These are phyloP conservation scores for Esox masquinongy DNA, from an alignment of 2,797 vertebrate genomes.

Conservation along the genomic window DNA sequence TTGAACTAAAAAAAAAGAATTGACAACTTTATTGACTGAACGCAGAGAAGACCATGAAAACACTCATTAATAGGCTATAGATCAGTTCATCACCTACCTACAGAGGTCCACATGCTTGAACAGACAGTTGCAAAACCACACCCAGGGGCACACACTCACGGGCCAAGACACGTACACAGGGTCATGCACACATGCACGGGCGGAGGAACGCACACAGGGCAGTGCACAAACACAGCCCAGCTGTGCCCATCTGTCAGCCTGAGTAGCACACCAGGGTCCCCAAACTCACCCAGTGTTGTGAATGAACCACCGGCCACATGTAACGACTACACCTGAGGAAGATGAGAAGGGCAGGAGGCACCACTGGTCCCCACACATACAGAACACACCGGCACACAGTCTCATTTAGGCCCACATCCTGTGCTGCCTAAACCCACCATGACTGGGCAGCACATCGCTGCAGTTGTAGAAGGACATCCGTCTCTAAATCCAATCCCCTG, in stretches of 20 bases:
- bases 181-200: no score
- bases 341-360: not conserved
- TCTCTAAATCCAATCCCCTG: not conserved
- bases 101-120: not conserved
- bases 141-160: conserved; percentile 12
- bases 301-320: not conserved
- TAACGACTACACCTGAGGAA: no score
- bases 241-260: not conserved
- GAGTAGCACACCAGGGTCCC: not conserved
- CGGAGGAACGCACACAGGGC: not conserved
- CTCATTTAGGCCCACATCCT: not conserved
- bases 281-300: not conserved
- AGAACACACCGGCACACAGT: conserved; percentile 25
- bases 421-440: conserved; percentile 22
- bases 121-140: conserved; percentile 17
- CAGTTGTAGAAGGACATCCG: not conserved
- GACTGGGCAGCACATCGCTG: not conserved
- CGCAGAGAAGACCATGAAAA: no score
- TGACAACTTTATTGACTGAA: no score
- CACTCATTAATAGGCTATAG: conserved; percentile 15
- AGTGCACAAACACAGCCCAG: not conserved
- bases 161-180: not conserved
- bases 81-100: conserved; percentile 18
- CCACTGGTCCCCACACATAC: not conserved
- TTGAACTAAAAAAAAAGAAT: no score